These are phyloP conservation scores for Donacobius atricapilla DNA, from an alignment of 2,113 vertebrate genomes.

Conservation along the genomic window DNA sequence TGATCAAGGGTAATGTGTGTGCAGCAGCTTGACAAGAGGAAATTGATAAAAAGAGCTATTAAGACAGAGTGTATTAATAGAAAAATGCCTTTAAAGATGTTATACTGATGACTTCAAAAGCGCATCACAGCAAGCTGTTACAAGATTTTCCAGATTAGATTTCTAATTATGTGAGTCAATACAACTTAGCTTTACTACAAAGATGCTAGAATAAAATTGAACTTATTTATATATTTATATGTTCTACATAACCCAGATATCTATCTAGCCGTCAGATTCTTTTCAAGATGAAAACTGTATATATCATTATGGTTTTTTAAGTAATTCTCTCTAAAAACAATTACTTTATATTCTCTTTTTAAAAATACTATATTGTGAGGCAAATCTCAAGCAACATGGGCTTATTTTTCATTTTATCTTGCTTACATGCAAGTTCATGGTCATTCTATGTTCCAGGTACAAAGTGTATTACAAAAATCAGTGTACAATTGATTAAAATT, in stretches of 20 bases:
- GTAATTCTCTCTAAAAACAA: not conserved
- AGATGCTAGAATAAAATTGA: not conserved
- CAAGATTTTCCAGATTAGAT: not conserved
- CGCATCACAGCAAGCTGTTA: not conserved
- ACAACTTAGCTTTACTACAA: not conserved
- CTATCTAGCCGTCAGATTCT: not conserved
- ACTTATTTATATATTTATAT: not conserved
- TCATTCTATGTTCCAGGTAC: not conserved
- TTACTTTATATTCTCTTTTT: not conserved
- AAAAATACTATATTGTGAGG: not conserved
- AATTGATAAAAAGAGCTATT: not conserved
- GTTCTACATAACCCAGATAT: not conserved
- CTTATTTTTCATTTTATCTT: not conserved
- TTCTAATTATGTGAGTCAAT: not conserved
- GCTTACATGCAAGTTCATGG: not conserved
- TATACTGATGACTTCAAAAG: not conserved
- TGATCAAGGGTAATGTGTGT: not conserved
- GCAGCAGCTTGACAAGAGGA: not conserved
- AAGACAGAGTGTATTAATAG: not conserved
- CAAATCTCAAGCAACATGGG: not conserved
- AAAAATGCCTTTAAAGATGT: not conserved
- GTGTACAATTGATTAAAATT: not conserved
- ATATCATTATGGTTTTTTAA: not conserved
- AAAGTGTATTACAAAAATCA: not conserved
- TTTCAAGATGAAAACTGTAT: not conserved